Conservation (phyloP, 2,888 invertebrate genomes). For the Synergus japonicus region DNA sequence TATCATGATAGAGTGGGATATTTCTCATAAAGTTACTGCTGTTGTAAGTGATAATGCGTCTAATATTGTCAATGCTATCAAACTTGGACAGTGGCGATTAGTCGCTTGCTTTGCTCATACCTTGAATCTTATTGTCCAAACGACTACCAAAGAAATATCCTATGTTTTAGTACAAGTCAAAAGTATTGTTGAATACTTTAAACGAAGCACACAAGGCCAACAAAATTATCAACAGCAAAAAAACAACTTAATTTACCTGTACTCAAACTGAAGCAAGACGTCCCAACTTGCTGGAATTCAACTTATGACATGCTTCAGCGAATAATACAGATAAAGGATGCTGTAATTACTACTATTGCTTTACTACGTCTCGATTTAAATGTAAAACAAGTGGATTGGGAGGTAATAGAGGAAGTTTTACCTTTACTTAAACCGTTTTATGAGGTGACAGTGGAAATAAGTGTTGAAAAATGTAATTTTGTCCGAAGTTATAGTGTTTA, state of each 20-base stretch:
- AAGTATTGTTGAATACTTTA: conserved; percentile 27
- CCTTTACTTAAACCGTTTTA: neutral
- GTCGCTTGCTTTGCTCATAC: neutral
- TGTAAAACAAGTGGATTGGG: neutral
- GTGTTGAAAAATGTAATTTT: neutral
- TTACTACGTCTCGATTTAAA: neutral
- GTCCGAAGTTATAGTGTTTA: neutral
- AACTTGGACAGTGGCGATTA: neutral
- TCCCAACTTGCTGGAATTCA: conserved; percentile 41
- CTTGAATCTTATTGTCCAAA: neutral
- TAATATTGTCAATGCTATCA: neutral
- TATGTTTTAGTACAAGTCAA: conserved; percentile 36
- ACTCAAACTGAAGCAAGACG: conserved; percentile 40
- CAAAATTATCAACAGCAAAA: neutral
- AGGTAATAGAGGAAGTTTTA: neutral
- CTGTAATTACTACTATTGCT: no score
- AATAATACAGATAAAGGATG: no score
- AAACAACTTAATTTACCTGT: neutral
- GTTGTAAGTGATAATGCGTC: neutral
- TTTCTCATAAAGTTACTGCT: neutral
- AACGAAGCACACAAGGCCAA: neutral
- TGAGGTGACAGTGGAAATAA: neutral
- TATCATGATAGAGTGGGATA: neutral
- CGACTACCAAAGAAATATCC: neutral
- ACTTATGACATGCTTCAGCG: conserved; percentile 35